These are phyloP conservation scores for Hemithea aestivaria DNA, from an alignment of 2,888 invertebrate genomes.

Conservation along the genomic window DNA sequence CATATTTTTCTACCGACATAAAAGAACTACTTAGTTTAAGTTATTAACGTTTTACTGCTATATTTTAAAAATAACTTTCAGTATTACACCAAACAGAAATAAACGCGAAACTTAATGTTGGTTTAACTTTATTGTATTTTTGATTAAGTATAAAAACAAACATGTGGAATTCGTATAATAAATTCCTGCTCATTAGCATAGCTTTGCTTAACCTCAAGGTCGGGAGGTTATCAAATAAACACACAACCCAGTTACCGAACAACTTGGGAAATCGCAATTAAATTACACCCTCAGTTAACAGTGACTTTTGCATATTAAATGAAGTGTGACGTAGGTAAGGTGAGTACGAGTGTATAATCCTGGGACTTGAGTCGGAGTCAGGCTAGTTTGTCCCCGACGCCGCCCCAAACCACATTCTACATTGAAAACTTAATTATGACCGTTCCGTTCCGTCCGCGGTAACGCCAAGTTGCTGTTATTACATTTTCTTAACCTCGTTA, in stretches of 20 bases:
- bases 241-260: constrained; percentile 7
- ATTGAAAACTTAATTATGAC: constrained; percentile 65
- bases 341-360: constrained; percentile 25
- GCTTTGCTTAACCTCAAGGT: background rate
- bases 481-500: constrained; percentile 40
- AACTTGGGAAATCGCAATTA: constrained; percentile 16
- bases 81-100: no score
- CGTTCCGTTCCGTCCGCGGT: constrained; percentile 18
- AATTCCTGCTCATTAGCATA: no score
- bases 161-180: no score
- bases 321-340: constrained; percentile 14
- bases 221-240: constrained; percentile 1
- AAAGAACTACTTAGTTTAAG: no score
- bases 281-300: constrained; percentile 22
- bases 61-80: no score
- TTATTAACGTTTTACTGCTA: no score
- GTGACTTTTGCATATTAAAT: constrained; percentile 45
- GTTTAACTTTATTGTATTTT: no score
- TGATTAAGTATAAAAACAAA: no score
- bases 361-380: constrained; percentile 22
- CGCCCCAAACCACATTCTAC: constrained; percentile 56
- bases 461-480: constrained; percentile 31
- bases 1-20: no score
- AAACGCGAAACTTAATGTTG: no score
- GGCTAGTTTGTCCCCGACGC: constrained; percentile 47